These are phyloP conservation scores for Thumatha senex DNA, from an alignment of 2,888 invertebrate genomes.

Conservation along the genomic window DNA sequence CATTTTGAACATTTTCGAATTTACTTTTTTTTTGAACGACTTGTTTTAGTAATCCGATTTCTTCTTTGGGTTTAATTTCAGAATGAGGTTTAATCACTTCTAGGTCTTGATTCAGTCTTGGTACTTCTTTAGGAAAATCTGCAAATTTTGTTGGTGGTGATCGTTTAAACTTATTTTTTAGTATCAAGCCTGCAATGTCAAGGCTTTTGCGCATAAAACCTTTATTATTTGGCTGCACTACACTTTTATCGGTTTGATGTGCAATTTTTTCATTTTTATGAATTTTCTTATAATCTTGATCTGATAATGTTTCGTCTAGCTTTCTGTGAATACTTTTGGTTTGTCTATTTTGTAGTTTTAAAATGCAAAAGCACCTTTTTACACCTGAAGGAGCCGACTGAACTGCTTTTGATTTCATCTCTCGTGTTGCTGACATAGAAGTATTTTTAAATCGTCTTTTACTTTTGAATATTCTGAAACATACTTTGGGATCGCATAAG, in stretches of 20 bases:
- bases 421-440: not conserved
- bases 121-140: no score
- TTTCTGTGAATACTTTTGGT: not conserved
- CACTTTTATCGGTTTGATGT: not conserved
- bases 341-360: not conserved
- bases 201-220: not conserved
- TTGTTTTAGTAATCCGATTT: not conserved
- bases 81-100: no score
- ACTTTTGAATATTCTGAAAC: not conserved
- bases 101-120: no score
- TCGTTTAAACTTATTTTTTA: no score
- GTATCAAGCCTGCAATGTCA: no score
- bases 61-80: no score
- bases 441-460: not conserved
- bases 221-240: not conserved
- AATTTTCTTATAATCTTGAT: no score
- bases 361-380: constrained; percentile 4
- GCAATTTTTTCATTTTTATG: no score
- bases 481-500: not conserved
- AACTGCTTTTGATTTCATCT: not conserved
- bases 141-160: no score
- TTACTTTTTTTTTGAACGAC: not conserved
- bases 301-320: not conserved
- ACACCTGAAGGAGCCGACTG: not conserved
- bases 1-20: not conserved